Evolutionary conservation across 2,797 vertebrate species (phyloP).

Genomic region (Eulemur mongoz): DNA sequence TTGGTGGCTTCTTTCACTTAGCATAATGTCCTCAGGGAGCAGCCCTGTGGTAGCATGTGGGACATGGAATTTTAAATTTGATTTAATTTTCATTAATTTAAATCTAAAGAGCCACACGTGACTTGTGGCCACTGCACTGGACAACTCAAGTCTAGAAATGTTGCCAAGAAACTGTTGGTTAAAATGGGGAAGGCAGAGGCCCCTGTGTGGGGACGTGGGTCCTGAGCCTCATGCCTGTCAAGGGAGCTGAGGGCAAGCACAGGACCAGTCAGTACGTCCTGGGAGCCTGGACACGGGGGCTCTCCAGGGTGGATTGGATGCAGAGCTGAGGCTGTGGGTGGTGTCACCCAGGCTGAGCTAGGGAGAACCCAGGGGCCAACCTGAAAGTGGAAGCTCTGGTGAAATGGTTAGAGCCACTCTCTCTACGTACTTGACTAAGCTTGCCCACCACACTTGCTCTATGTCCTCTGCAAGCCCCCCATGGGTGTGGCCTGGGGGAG

Average conservation of each 20-base stretch:
- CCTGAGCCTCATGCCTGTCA: not conserved
- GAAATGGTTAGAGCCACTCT: not conserved
- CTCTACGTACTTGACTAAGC: fast-evolving
- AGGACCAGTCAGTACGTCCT: fast-evolving
- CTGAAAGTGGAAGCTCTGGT: not conserved
- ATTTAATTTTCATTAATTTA: not conserved
- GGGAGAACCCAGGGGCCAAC: fast-evolving
- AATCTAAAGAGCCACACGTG: not conserved
- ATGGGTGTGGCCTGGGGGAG: not conserved
- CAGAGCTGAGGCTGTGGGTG: not conserved
- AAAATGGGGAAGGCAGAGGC: not conserved
- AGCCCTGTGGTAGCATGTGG: not conserved
- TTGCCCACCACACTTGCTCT: fast-evolving
- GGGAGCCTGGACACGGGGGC: fast-evolving
- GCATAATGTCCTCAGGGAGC: not conserved
- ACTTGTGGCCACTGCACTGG: not conserved
- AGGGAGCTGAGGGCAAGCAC: not conserved
- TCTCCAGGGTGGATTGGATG: fast-evolving
- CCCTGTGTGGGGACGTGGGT: not conserved
- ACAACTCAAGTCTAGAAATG: not conserved
- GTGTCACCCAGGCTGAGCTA: not conserved
- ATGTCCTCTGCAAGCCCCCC: not conserved
- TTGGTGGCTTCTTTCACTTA: not conserved
- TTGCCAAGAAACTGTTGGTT: not conserved
- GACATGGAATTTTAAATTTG: not conserved